These are phyloP conservation scores for Thunnus thynnus DNA, from an alignment of 2,113 vertebrate genomes.

Conservation along the genomic window DNA sequence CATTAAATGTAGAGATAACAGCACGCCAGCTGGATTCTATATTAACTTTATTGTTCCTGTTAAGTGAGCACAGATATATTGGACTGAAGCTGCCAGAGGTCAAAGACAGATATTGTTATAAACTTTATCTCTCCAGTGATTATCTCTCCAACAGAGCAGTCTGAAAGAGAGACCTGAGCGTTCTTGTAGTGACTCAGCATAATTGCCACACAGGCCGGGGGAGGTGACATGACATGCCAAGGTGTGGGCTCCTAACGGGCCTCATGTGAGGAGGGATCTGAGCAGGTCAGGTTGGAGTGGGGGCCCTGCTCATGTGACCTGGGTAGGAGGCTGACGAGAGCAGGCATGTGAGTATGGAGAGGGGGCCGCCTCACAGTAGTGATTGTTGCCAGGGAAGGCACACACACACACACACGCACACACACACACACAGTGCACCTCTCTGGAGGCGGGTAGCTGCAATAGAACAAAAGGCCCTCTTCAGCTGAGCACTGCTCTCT, in stretches of 20 bases:
- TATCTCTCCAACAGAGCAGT: not conserved
- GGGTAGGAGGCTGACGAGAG: conserved; percentile 74
- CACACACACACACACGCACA: conserved; percentile 35
- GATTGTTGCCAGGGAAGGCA: conserved; percentile 70
- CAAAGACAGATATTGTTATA: conserved; percentile 37
- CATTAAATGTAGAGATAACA: not conserved
- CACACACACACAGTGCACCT: conserved; percentile 58
- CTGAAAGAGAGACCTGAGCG: not conserved
- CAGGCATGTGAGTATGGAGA: conserved; percentile 73
- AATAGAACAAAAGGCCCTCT: conserved; percentile 75
- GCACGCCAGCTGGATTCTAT: not conserved
- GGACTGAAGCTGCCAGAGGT: conserved; percentile 18
- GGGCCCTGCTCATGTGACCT: conserved; percentile 68
- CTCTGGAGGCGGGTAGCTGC: conserved; percentile 62
- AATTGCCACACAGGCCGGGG: not conserved
- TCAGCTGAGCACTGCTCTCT: conserved; percentile 54
- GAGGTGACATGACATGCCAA: conserved; percentile 20
- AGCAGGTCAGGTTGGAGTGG: conserved; percentile 40
- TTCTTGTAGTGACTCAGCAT: conserved; percentile 19
- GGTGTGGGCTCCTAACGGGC: conserved; percentile 53
- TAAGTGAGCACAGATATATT: not conserved
- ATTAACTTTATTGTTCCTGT: not conserved
- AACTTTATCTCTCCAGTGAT: conserved; percentile 35
- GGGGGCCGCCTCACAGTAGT: conserved; percentile 54
- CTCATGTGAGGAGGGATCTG: conserved; percentile 30